Base-by-base conservation (phyloP, 2,113 vertebrate genomes). In the Mola mola region DNA sequence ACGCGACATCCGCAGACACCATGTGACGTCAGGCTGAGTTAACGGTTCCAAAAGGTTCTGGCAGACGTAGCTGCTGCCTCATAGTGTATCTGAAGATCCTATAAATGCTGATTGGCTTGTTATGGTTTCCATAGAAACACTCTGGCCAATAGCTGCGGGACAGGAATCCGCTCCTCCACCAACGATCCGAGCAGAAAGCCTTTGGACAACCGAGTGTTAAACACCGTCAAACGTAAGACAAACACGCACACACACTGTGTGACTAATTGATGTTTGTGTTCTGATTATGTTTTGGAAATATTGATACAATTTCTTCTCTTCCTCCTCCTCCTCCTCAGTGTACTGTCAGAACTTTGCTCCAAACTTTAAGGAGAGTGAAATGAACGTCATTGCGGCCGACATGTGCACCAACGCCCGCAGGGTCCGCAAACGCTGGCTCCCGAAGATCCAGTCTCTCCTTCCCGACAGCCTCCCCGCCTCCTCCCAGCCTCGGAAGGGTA, bases 131-230 rank as follows among this genome's bases (percentile, higher is more conserved):
- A 69, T 90, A 98, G 96, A 90, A 98, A 97, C 90, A 98, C 96
- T 0, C 89, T 98, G 78, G 96, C 96, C 89, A 97, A 98, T 87
- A 98, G 96, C 89, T 98, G 96, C 0, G 96, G 96, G 48, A 98
- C 96, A 0, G 96, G 96, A 56, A 98, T 98, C 76, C 94, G 96
- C 21, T 98, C 96, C 0, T 98, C 96, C 41, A 98, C 96, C 5
- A 97, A 95, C 6, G 96, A 98, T 81, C 96, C 96, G 0, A 98
- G 94, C 88, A 89, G 96, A 67, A 98, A 98, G 67, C 96, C 96
- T 0, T 88, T 98, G 87, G 96, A 98, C 91, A 98, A 96, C 90
- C 89, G 96, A 2, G 95, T 98, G 58, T 92, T 98, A 12, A 98
- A 98, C 2, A 96, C 96, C 8, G 96, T 98, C 56, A 98, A 98